Evolutionary conservation across 1,140 invertebrate genomes (phyloP).

Genomic region (Paralvinella palmiformis): DNA sequence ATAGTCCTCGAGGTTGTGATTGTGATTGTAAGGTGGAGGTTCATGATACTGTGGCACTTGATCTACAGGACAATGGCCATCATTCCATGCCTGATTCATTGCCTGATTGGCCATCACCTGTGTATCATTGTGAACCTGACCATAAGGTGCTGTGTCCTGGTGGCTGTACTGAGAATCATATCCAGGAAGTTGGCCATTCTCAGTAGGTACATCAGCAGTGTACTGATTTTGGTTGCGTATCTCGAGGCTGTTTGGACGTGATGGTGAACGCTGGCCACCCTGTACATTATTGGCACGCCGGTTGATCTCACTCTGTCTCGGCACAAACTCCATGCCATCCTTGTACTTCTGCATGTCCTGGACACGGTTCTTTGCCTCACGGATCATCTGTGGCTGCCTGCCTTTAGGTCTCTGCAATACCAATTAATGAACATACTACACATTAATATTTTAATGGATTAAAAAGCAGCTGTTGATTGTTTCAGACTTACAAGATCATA

Average conservation of each 20-base stretch:
- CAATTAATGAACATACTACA: too few species aligned
- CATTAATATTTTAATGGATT: too few species aligned
- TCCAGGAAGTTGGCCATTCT: too few species aligned
- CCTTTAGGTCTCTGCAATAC: slow-evolving; percentile 7
- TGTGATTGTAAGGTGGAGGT: too few species aligned
- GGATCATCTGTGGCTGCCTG: neutral
- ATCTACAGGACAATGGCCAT: slow-evolving; percentile 2
- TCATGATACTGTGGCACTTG: too few species aligned
- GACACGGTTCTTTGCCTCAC: neutral
- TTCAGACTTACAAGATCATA: too few species aligned
- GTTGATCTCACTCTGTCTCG: neutral
- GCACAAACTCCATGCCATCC: slow-evolving; percentile 11
- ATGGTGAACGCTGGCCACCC: neutral
- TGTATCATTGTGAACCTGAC: neutral
- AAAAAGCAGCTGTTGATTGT: too few species aligned
- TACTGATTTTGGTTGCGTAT: slow-evolving; percentile 13
- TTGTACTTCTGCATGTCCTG: slow-evolving; percentile 2
- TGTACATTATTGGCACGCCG: neutral
- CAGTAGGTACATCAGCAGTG: neutral
- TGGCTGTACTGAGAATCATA: neutral
- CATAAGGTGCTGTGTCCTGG: neutral
- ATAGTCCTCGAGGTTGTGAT: too few species aligned
- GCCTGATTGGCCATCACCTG: neutral
- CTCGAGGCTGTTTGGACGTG: slow-evolving; percentile 10
- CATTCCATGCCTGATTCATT: neutral